These are phyloP conservation scores for Chrysotoxum bicinctum DNA, from an alignment of 2,888 invertebrate species.

Conservation along the genomic window DNA sequence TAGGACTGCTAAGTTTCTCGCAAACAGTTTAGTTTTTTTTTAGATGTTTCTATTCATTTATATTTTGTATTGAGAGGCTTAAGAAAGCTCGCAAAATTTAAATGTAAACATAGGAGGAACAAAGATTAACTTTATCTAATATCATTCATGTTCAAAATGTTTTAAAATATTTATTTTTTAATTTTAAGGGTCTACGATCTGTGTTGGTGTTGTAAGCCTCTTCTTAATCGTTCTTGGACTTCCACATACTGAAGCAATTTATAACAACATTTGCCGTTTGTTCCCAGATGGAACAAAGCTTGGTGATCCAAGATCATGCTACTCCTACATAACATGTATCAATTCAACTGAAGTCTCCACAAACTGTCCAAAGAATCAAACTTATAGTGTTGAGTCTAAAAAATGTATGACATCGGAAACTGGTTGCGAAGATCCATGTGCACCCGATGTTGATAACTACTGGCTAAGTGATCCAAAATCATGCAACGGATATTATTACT, in stretches of 20 bases:
- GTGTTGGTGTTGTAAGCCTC: background rate
- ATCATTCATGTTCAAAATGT: no score
- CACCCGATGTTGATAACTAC: constrained; percentile 33
- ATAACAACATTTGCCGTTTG: constrained; percentile 76
- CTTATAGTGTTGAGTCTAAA: constrained; percentile 67
- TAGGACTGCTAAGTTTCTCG: no score
- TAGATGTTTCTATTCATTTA: no score
- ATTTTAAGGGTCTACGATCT: constrained; percentile 6
- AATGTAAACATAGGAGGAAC: no score
- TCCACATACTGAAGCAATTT: constrained; percentile 10
- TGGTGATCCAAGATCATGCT: constrained; percentile 77
- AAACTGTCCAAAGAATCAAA: constrained; percentile 64
- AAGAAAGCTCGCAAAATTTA: no score
- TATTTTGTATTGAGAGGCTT: no score
- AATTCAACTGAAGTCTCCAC: constrained; percentile 73
- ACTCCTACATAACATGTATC: constrained; percentile 75
- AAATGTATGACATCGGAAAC: constrained; percentile 35
- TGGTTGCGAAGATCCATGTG: constrained; percentile 77
- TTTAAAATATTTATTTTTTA: background rate
- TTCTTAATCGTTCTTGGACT: background rate
- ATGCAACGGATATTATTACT: constrained; percentile 76
- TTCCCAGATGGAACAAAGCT: constrained; percentile 76
- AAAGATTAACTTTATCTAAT: no score
- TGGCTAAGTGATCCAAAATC: constrained; percentile 76
- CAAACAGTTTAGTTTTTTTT: no score